Conservation (phyloP, 2,113 vertebrate genomes). For the Rynchops niger region DNA sequence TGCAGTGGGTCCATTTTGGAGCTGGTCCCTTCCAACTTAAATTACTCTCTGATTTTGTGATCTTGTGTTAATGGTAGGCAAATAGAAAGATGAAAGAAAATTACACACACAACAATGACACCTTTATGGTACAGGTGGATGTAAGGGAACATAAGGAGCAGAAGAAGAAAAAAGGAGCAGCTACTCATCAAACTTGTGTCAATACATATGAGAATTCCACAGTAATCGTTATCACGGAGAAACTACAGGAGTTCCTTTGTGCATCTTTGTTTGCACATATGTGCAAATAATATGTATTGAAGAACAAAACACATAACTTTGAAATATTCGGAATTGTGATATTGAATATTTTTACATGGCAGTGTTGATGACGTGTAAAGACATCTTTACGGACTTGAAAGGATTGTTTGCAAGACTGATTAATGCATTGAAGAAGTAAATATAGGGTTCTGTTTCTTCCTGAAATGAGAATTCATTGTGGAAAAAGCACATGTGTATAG, state of each 20-base stretch:
- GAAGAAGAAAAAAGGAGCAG: neutral
- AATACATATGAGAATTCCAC: neutral
- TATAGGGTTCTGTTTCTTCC: neutral
- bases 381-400: neutral
- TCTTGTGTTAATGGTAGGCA: neutral
- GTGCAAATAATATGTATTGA: neutral
- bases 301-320: neutral
- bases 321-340: accelerated
- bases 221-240: neutral
- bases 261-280: neutral
- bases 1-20: neutral
- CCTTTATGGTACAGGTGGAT: neutral
- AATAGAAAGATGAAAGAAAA: neutral
- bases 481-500: neutral
- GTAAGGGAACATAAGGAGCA: neutral
- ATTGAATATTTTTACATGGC: neutral
- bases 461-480: neutral
- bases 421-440: neutral
- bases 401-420: neutral
- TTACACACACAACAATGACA: neutral
- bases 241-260: neutral
- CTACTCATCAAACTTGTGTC: neutral
- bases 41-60: neutral
- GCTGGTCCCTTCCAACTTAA: neutral
- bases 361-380: neutral